Percentiles rank a stretch among this genome's conserved stretches.
Conservation (phyloP, 2,888 invertebrate species). For the Drosophila histrio region DNA sequence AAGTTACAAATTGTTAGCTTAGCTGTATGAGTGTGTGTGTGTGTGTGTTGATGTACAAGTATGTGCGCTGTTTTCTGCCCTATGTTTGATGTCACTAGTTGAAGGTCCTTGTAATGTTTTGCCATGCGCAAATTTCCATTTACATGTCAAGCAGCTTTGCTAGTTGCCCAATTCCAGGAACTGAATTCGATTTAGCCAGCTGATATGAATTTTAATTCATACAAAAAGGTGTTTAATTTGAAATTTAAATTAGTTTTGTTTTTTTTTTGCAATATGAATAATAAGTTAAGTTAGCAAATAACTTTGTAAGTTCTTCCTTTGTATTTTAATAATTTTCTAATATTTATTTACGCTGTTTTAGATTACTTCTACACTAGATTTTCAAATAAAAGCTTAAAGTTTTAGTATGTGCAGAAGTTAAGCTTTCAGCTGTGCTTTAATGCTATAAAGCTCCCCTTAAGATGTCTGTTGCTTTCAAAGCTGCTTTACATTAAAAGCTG, state of each 20-base stretch:
- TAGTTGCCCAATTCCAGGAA: slow-evolving; percentile 28
- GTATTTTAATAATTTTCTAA: not conserved
- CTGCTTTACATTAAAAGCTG: not conserved
- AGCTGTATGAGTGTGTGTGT: not conserved
- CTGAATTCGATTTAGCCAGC: slow-evolving; percentile 45
- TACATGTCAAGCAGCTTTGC: slow-evolving; percentile 61
- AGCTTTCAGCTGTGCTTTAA: too few species aligned
- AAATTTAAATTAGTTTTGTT: not conserved
- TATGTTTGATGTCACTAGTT: slow-evolving; percentile 57
- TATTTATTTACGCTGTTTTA: too few species aligned
- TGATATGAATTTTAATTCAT: slow-evolving; percentile 16
- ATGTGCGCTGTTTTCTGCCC: slow-evolving; percentile 15
- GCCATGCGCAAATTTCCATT: slow-evolving; percentile 63
- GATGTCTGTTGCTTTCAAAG: not conserved
- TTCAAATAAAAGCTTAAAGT: too few species aligned
- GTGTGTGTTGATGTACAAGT: not conserved
- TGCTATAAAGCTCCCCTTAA: too few species aligned
- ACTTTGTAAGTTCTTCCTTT: not conserved
- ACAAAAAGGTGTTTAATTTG: not conserved
- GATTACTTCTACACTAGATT: too few species aligned
- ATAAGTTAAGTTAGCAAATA: not conserved
- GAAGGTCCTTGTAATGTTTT: slow-evolving; percentile 33
- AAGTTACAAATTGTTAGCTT: slow-evolving; percentile 65
- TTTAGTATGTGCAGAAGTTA: too few species aligned
- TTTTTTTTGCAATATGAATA: not conserved